Evolutionary conservation across 1,140 invertebrate species (phyloP).

Genomic region (Zaprionus gabonicus): DNA sequence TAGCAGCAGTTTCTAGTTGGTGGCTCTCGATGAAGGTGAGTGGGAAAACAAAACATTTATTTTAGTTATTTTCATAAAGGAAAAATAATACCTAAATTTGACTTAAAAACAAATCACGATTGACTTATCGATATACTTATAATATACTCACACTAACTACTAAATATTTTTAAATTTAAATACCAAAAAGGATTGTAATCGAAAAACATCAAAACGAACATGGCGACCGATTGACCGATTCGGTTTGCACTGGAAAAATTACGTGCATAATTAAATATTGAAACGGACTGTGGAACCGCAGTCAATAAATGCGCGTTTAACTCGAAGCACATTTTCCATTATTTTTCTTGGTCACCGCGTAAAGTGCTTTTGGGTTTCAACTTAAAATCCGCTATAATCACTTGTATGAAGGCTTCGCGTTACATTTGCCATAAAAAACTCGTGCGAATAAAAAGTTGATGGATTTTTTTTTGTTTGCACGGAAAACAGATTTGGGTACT

Average conservation of each 20-base stretch:
- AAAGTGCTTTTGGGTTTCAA: conserved; percentile 18
- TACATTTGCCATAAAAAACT: background rate
- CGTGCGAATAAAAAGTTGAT: conserved; percentile 1
- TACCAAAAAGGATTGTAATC: background rate
- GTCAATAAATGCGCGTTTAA: conserved; percentile 43
- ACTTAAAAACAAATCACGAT: too few relatives aligned
- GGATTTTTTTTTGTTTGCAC: conserved; percentile 4
- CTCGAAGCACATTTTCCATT: conserved; percentile 30
- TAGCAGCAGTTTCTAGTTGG: conserved; percentile 67
- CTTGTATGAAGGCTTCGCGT: conserved; percentile 2
- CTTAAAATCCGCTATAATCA: conserved; percentile 12
- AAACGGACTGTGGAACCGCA: conserved; percentile 57
- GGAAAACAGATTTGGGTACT: conserved; percentile 4
- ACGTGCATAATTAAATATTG: conserved; percentile 57
- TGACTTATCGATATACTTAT: background rate
- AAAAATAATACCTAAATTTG: too few relatives aligned
- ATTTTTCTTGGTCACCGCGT: conserved; percentile 20
- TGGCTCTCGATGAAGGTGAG: conserved; percentile 71
- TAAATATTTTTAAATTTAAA: background rate
- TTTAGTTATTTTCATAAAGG: too few relatives aligned
- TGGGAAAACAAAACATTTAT: background rate
- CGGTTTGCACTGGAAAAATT: conserved; percentile 36
- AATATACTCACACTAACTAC: background rate
- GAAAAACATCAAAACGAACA: background rate
- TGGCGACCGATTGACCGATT: conserved; percentile 24